Percentiles rank a stretch among this genome's conserved stretches.
Conservation (phyloP, 2,797 vertebrate genomes). For the Phoeniculus purpureus region DNA sequence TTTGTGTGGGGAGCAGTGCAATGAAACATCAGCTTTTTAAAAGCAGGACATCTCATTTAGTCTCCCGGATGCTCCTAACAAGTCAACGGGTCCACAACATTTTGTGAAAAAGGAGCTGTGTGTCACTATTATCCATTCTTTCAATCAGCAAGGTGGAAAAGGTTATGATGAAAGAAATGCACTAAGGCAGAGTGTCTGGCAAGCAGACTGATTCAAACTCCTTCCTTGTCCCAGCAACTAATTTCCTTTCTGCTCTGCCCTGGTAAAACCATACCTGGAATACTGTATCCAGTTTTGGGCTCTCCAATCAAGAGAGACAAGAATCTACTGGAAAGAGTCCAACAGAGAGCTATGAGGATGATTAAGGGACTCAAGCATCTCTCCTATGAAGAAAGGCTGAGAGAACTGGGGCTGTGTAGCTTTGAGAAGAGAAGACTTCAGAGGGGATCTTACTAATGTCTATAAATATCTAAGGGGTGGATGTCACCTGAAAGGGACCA, state of each 20-base stretch:
- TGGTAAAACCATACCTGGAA: too few species aligned
- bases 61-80: background rate
- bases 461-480: too few species aligned
- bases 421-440: too few species aligned
- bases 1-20: background rate
- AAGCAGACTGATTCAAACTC: background rate
- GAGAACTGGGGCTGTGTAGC: too few species aligned
- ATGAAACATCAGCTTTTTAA: background rate
- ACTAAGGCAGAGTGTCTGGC: conserved; percentile 24
- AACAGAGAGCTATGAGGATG: too few species aligned
- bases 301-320: too few species aligned
- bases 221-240: background rate
- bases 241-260: background rate
- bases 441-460: too few species aligned
- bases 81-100: background rate
- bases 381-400: too few species aligned
- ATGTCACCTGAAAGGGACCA: too few species aligned
- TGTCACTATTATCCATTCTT: conserved; percentile 18
- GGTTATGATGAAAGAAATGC: conserved; percentile 39
- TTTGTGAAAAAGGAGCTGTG: conserved; percentile 27
- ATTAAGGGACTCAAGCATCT: too few species aligned
- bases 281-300: too few species aligned
- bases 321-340: too few species aligned
- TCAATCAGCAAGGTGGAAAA: conserved; percentile 45
- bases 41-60: background rate